Percentiles rank a stretch among this genome's conserved stretches.
Evolutionary conservation across 2,797 vertebrate genomes (phyloP).

Genomic region (Arnoldichthys spilopterus): DNA sequence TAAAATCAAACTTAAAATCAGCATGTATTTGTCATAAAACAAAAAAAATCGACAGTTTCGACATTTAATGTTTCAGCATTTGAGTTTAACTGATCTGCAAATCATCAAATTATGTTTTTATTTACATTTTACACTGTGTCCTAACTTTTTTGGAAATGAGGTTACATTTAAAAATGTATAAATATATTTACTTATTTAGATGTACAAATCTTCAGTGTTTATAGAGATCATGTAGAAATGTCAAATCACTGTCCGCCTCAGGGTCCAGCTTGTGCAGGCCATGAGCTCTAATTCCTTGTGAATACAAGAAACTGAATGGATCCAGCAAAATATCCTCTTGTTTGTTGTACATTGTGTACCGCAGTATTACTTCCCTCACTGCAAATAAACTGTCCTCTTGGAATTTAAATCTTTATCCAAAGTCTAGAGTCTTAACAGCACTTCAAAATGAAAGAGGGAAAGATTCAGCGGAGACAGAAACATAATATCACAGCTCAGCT

Average conservation of each 20-base stretch:
- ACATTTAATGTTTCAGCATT: no score
- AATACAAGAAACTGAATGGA: conserved; percentile 21
- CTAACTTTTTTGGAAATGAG: no score
- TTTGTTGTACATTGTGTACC: conserved; percentile 65
- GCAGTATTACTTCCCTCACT: conserved; percentile 69
- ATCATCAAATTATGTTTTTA: no score
- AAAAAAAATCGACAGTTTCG: no score
- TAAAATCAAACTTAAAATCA: no score
- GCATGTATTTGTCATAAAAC: no score
- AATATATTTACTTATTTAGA: no score
- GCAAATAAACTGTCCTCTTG: conserved; percentile 66
- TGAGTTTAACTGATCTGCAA: no score
- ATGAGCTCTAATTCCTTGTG: neutral
- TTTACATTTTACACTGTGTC: no score
- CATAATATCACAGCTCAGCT: conserved; percentile 2
- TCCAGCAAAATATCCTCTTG: conserved; percentile 53
- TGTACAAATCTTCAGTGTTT: neutral
- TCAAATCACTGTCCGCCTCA: neutral
- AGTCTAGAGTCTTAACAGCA: conserved; percentile 64
- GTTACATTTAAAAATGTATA: no score
- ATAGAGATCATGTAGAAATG: neutral
- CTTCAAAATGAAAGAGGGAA: conserved; percentile 47
- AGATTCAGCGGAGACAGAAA: conserved; percentile 9
- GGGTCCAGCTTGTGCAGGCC: neutral
- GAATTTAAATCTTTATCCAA: conserved; percentile 79